phyloP scores from a whole-genome alignment of 2,113 vertebrate genomes.

The Nerophis lumbriciformis region DNA sequence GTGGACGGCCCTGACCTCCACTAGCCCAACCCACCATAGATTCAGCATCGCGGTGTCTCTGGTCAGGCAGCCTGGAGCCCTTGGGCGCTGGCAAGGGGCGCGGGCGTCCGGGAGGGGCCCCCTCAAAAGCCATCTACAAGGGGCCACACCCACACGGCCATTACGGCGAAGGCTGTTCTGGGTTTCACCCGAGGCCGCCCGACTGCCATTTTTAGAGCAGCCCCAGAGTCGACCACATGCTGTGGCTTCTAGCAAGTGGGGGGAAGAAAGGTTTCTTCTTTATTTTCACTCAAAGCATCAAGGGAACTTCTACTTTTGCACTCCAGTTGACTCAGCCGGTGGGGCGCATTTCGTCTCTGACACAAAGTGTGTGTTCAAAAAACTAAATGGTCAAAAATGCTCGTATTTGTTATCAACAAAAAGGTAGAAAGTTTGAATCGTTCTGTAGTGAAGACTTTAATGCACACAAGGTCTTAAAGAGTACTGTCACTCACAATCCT shows the following conservation, averaged over 20 bases:
- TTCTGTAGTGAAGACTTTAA: no score
- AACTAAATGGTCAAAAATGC: no score
- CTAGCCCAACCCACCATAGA: constrained; percentile 56
- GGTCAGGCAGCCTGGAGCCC: constrained; percentile 84
- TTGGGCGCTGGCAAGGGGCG: constrained; percentile 79
- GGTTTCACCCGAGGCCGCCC: constrained; percentile 70
- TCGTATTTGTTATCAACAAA: no score
- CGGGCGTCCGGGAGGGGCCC: constrained; percentile 77
- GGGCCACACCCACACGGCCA: constrained; percentile 78
- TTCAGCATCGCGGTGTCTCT: constrained; percentile 77
- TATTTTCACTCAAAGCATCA: constrained; percentile 69
- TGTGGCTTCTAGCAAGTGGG: constrained; percentile 70
- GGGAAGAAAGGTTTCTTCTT: constrained; percentile 70
- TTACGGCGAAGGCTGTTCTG: constrained; percentile 73
- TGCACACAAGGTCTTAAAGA: no score
- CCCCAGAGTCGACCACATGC: constrained; percentile 71
- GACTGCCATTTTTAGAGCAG: constrained; percentile 77
- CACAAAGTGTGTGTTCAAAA: constrained; percentile 6
- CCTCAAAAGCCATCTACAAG: constrained; percentile 78
- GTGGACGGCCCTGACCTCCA: constrained; percentile 32
- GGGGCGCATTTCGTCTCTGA: constrained; percentile 32
- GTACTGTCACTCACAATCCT: no score
- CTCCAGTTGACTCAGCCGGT: constrained; percentile 30
- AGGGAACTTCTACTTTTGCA: constrained; percentile 54
- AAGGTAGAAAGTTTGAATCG: no score